Base-by-base conservation (phyloP, 2,113 vertebrate genomes). In the Zeus faber region DNA sequence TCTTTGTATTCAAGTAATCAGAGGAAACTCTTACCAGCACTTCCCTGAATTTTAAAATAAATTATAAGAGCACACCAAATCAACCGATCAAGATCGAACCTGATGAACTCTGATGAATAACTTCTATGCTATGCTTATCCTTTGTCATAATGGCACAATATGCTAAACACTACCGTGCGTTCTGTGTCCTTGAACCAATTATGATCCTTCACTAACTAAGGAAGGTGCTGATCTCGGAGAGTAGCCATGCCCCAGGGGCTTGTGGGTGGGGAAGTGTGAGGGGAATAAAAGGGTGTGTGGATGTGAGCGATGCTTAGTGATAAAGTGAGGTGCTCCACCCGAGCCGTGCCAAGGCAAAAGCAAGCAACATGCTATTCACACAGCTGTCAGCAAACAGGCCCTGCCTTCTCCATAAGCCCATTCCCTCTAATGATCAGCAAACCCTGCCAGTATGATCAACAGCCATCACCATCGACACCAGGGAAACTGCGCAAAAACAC, bases 331-430 rank as follows among this genome's bases (percentile, higher is more conserved):
- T 84, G 84, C 83, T 84, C 77, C 81, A 89, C 65, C 87, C 83
- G 75, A 57, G 73, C 72, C 62, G 33, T 62, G 85, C 70, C 74
- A 74, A 80, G 83, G 85, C 85, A 87, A 91, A n/a, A 92, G 90
- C 89, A 89, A 89, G 84, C 86, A 68, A 84, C 78, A 82, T 69
- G 72, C 79, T 66, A 49, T 74, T 74, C 74, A 29, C 40, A 21
- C 9, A 37, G 24, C 27, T 20, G 18, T 40, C n/a, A 45, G 50
- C 56, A 57, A 6, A 58, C 10, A 14, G 16, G 7, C 41, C 44
- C 31, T n/a, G 7, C 40, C 18, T 37, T 18, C 25, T 63, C 44
- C 26, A 27, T 54, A 14, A 43, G 27, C 48, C 11, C 51, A 25
- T 50, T 18, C 52, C 56, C 16, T 22, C 26, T 54, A 58, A 13